Evolutionary conservation across 2,888 invertebrate species (phyloP), one percentile per base, ranked within the genome.

Genomic region (Acrobasis suavella): DNA sequence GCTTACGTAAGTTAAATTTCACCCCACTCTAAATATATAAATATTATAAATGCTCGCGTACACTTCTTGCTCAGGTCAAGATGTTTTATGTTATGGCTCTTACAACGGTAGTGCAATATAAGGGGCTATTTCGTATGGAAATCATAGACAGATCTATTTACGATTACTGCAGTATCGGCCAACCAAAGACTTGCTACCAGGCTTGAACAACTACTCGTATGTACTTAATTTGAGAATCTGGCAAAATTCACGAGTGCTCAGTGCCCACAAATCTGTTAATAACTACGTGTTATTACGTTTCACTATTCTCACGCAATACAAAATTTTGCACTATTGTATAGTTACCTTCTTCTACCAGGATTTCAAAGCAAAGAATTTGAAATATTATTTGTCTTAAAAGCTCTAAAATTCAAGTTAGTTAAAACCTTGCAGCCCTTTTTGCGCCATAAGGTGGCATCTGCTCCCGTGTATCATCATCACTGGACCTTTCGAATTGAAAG

Each of bases 401-500:
- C 32, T 32, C 2, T 3, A 22, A 22, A 22, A 22, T 22, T 22
- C 3, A 2, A 2, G 22, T 22, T 22, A 1, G 10, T 14, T 12
- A 14, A 46, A 46, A 14, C 10, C 46, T 46, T 2, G 46, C 46
- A 46, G 10, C 46, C 46, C 46, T 32, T 46, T 16, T 50, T 16
- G 22, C 10, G 32, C 49, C 71, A 71, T 71, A 63, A 65, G 63
- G 65, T 64, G 58, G 64, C 65, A 65, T 50, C 55, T 55, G 55
- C 62, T 56, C 65, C 54, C 69, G 46, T 46, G 42, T 56, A 56
- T 61, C 72, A 73, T 72, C 70, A 72, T 72, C 76, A 73, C 64
- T 59, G 63, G 51, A 22, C 22, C 22, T 59, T 22, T 50, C 62
- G 66, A 64, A 62, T 71, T 61, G 68, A 72, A 70, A 75, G 73